Evolutionary conservation across 1,140 invertebrate genomes (phyloP).

Genomic region (Aporrectodea caliginosa): DNA sequence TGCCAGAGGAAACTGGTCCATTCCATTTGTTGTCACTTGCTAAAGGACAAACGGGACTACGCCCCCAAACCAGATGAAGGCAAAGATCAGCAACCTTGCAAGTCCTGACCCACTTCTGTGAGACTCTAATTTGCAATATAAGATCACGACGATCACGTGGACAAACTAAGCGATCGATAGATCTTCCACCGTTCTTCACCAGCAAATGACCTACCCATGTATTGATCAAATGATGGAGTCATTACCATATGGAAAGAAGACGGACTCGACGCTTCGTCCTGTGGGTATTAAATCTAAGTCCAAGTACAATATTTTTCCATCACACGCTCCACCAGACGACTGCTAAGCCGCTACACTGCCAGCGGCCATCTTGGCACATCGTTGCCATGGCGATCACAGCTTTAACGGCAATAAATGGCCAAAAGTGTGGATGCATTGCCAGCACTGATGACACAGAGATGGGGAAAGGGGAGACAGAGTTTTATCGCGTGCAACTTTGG

Average conservation of each 20-base stretch:
- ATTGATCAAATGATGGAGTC: background rate
- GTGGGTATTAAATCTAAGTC: background rate
- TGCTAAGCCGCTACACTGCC: background rate
- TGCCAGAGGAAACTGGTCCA: too few relatives aligned
- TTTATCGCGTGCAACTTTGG: background rate
- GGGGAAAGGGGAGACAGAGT: background rate
- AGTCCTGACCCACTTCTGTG: background rate
- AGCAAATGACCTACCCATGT: background rate
- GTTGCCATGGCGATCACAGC: too few relatives aligned
- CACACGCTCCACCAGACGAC: background rate
- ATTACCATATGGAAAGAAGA: background rate
- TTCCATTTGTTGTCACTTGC: too few relatives aligned
- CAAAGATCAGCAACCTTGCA: background rate
- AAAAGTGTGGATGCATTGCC: background rate
- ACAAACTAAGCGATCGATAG: background rate
- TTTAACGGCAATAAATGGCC: too few relatives aligned
- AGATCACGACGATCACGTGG: background rate
- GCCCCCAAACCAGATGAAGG: background rate
- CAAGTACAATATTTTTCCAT: background rate
- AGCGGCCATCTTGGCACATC: background rate
- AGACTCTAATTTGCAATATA: background rate
- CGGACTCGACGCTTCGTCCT: background rate
- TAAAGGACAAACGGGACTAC: background rate
- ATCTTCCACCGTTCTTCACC: background rate
- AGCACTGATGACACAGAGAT: background rate